A percentile compares a stretch with the other conserved stretches of the same genome.
Evolutionary conservation across 2,888 invertebrate genomes (phyloP).

Genomic region (Coelinius sp.): DNA sequence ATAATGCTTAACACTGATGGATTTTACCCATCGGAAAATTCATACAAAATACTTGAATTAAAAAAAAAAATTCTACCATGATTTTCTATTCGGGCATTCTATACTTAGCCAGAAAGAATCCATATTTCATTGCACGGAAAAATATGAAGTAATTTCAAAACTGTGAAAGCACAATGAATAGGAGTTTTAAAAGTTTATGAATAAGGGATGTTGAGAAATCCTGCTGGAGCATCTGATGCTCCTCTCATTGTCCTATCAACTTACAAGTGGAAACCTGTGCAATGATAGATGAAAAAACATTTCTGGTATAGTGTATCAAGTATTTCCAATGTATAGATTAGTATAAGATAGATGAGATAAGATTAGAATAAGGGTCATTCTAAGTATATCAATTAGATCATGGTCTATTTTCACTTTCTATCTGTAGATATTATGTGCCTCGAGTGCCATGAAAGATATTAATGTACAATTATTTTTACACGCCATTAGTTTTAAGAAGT

Average conservation of each 20-base stretch:
- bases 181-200: constrained; percentile 11
- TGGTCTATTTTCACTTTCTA: background rate
- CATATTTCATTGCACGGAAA: constrained; percentile 15
- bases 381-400: background rate
- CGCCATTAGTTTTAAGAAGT: constrained; percentile 21
- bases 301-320: background rate
- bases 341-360: too few relatives aligned
- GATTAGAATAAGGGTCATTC: background rate
- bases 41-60: background rate
- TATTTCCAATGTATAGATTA: background rate
- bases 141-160: constrained; percentile 21
- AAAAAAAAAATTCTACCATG: background rate
- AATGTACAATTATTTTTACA: constrained; percentile 40
- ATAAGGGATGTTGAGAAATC: constrained; percentile 17
- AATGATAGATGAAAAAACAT: constrained; percentile 1
- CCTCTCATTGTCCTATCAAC: background rate
- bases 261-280: background rate
- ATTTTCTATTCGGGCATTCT: constrained; percentile 1
- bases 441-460: constrained; percentile 7
- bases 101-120: constrained; percentile 15
- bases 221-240: constrained; percentile 9
- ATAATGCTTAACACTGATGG: background rate
- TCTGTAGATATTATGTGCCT: constrained; percentile 1
- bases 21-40: background rate
- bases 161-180: constrained; percentile 21